A percentile compares a stretch with the other conserved stretches of the same genome.
Evolutionary conservation across 2,113 vertebrate genomes (phyloP).

Genomic region (Chiloscyllium plagiosum): DNA sequence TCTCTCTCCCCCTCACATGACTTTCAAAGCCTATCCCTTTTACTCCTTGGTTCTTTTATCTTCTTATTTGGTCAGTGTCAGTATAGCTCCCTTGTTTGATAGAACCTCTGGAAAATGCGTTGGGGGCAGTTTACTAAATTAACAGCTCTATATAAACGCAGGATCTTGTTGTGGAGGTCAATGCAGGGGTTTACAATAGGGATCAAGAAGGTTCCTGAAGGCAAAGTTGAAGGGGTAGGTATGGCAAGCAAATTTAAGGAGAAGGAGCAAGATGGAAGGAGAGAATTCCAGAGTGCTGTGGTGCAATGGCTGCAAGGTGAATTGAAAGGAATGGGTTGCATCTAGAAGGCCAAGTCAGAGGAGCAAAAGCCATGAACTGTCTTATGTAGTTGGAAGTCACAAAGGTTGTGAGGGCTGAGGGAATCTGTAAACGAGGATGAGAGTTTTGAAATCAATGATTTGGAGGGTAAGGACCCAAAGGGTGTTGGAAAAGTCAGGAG

Average conservation of each 20-base stretch:
- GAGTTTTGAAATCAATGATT: background rate
- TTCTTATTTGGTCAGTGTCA: background rate
- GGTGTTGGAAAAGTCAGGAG: background rate
- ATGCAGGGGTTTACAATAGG: background rate
- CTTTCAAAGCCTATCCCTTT: background rate
- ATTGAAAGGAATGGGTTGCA: background rate
- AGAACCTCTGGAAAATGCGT: background rate
- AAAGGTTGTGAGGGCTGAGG: background rate
- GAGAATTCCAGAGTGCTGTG: background rate
- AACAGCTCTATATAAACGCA: background rate
- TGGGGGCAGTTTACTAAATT: background rate
- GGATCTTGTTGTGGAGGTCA: background rate
- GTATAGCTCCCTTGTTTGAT: too few relatives aligned
- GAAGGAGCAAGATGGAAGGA: background rate
- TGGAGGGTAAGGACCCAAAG: background rate
- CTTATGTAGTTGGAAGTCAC: background rate
- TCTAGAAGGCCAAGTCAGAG: background rate
- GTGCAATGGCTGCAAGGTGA: background rate
- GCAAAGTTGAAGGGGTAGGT: background rate
- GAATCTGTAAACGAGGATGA: background rate
- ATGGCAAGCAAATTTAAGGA: background rate
- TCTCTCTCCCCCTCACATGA: background rate
- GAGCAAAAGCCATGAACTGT: background rate
- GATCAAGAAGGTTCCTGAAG: background rate
- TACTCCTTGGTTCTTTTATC: background rate